Percentiles rank a stretch among this genome's conserved stretches.
Conservation (phyloP, 2,113 vertebrate genomes). For the Protomyctophum bolini region DNA sequence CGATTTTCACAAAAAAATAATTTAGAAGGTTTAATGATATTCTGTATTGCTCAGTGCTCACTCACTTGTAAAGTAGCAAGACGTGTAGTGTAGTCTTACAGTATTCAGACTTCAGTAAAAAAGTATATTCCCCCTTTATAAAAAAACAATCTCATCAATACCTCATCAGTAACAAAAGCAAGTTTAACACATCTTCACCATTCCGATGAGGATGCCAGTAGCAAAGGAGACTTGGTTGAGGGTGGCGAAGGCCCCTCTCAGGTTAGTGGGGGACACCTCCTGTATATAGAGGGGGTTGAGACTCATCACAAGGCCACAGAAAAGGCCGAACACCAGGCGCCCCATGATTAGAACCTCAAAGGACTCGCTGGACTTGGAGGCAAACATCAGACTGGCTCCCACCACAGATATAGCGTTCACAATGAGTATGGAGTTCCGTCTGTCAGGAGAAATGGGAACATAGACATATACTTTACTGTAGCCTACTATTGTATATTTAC, state of each 20-base stretch:
- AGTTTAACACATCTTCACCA: conserved; percentile 64
- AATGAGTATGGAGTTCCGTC: conserved; percentile 80
- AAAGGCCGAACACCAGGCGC: conserved; percentile 78
- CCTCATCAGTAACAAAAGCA: too few species aligned
- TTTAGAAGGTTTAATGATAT: too few species aligned
- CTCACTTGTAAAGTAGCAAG: too few species aligned
- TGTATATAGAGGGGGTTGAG: conserved; percentile 83
- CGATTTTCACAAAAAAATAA: too few species aligned
- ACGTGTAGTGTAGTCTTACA: too few species aligned
- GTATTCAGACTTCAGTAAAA: too few species aligned
- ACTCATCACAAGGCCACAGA: conserved; percentile 82
- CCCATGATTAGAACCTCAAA: conserved; percentile 82
- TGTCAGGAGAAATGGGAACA: conserved; percentile 21
- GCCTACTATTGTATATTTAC: too few species aligned
- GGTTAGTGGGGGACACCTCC: conserved; percentile 77
- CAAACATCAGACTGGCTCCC: conserved; percentile 73
- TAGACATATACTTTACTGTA: too few species aligned
- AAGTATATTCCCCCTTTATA: too few species aligned
- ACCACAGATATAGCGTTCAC: conserved; percentile 76
- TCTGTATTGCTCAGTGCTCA: too few species aligned
- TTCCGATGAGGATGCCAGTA: conserved; percentile 77
- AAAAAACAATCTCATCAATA: too few species aligned
- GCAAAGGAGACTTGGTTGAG: conserved; percentile 81
- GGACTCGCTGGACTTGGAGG: conserved; percentile 70
- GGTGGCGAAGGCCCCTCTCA: conserved; percentile 81